Percentiles rank a stretch among this genome's conserved stretches.
Evolutionary conservation across 2,797 vertebrate species (phyloP).

Genomic region (Esox lucius): DNA sequence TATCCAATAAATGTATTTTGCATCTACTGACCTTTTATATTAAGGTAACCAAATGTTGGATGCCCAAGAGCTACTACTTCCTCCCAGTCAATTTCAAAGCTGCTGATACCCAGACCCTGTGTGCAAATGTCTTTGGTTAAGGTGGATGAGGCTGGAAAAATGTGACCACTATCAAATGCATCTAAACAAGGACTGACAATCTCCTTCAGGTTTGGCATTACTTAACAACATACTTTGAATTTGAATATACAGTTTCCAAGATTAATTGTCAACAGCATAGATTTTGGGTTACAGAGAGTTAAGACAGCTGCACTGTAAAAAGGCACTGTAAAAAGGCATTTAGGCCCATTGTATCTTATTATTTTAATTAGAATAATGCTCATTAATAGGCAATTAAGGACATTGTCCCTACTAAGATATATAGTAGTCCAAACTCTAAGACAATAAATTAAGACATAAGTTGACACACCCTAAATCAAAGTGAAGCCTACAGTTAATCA

Average conservation of each 20-base stretch:
- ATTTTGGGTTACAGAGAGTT: neutral
- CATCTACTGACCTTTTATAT: no score
- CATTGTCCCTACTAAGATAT: neutral
- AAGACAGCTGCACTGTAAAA: neutral
- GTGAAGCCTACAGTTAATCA: neutral
- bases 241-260: neutral
- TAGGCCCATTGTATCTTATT: neutral
- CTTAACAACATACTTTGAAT: neutral
- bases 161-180: neutral
- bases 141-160: neutral
- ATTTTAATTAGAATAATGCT: neutral
- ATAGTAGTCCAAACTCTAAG: neutral
- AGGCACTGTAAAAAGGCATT: neutral
- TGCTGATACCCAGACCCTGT: neutral
- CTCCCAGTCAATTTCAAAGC: no score
- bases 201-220: neutral
- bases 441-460: neutral
- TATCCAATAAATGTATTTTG: no score
- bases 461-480: slow-evolving; percentile 4
- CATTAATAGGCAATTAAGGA: neutral
- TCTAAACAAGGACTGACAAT: neutral
- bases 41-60: no score
- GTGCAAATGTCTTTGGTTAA: neutral
- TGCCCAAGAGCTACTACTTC: no score
- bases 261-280: neutral